These are phyloP conservation scores for Mixornis gularis DNA, from an alignment of 2,113 vertebrate species.

Conservation along the genomic window DNA sequence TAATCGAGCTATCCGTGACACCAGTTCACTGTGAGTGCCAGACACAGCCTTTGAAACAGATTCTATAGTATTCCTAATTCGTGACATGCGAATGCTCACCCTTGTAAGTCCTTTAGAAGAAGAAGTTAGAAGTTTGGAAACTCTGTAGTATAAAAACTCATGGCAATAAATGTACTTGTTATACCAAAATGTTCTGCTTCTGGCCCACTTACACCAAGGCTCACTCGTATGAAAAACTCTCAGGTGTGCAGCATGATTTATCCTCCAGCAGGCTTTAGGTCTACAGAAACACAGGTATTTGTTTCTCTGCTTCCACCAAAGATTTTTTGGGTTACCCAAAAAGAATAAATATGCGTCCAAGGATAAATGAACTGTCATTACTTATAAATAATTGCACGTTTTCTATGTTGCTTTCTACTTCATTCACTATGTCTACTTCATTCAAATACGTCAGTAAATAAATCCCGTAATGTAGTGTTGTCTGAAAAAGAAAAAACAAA, in stretches of 20 bases:
- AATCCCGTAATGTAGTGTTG: conserved; percentile 10
- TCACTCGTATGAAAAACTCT: conserved; percentile 68
- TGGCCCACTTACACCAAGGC: conserved; percentile 62
- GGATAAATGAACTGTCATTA: conserved; percentile 81
- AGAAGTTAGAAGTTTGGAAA: conserved; percentile 78
- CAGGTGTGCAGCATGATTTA: conserved; percentile 46
- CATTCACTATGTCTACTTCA: conserved; percentile 51
- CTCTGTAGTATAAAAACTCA: conserved; percentile 69
- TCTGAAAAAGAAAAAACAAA: conserved; percentile 60
- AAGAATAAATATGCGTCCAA: conserved; percentile 74
- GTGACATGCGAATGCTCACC: conserved; percentile 84
- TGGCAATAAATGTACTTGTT: conserved; percentile 54
- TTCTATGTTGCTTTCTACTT: conserved; percentile 53
- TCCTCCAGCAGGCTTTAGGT: conserved; percentile 52
- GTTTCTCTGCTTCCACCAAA: conserved; percentile 72
- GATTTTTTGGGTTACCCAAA: conserved; percentile 69
- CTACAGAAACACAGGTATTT: conserved; percentile 59
- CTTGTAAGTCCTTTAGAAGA: conserved; percentile 76
- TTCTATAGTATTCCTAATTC: conserved; percentile 85
- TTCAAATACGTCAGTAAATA: conserved; percentile 44
- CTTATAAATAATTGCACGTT: conserved; percentile 63
- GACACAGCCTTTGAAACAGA: conserved; percentile 89
- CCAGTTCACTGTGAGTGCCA: conserved; percentile 82
- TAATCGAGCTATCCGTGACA: conserved; percentile 81
- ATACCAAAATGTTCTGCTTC: conserved; percentile 62